Evolutionary conservation across 1,140 invertebrate genomes (phyloP).

Genomic region (Caenorhabditis brenneri): DNA sequence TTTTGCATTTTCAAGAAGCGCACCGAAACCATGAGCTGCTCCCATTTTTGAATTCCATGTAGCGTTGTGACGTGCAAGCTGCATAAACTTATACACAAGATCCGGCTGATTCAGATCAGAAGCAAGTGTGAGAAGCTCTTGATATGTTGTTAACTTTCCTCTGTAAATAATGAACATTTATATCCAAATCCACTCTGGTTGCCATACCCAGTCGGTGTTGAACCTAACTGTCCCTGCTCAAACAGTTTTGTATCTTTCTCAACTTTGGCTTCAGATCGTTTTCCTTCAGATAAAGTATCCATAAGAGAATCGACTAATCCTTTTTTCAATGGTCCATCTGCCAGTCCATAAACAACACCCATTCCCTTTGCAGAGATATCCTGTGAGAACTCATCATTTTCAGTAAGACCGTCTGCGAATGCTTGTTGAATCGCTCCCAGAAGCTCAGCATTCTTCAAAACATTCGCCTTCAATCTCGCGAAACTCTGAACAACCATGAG

Average conservation of each 20-base stretch:
- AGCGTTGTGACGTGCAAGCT: constrained; percentile 89
- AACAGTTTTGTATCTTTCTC: constrained; percentile 84
- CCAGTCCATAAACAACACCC: constrained; percentile 83
- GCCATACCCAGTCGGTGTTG: constrained; percentile 83
- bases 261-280: constrained; percentile 76
- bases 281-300: constrained; percentile 81
- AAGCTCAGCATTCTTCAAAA: constrained; percentile 77
- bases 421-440: constrained; percentile 80
- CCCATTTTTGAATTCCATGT: constrained; percentile 88
- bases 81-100: constrained; percentile 91
- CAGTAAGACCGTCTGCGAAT: constrained; percentile 85
- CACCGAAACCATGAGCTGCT: constrained; percentile 87
- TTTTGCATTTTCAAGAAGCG: constrained; percentile 81
- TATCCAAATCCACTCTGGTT: constrained; percentile 69
- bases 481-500: constrained; percentile 71
- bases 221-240: constrained; percentile 84
- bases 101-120: constrained; percentile 92
- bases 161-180: not conserved
- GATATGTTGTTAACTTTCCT: constrained; percentile 79
- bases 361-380: constrained; percentile 89
- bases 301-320: constrained; percentile 81
- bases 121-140: constrained; percentile 88
- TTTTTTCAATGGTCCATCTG: constrained; percentile 78
- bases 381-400: constrained; percentile 85
- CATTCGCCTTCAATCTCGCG: constrained; percentile 80